Base-by-base conservation (phyloP, 2,888 invertebrate species). In the Nycteola revayana region DNA sequence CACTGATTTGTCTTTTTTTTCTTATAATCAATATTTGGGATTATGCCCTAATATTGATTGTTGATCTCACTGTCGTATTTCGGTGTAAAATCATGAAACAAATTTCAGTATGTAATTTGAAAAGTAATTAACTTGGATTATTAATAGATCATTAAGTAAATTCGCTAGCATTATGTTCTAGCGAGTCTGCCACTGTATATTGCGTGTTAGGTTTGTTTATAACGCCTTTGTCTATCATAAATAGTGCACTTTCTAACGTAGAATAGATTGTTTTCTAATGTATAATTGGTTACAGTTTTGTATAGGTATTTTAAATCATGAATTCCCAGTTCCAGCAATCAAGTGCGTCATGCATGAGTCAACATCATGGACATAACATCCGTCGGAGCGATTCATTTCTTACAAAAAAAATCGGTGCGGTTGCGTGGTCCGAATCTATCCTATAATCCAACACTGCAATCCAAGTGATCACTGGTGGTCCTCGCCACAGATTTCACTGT, bases 371-470 rank as follows among this genome's bases (percentile, higher is more conserved):
- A 78, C 83, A 78, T 70, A 70, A 79, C 77, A 77, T 83, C 80
- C 81, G 81, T 63, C 76, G 70, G 69, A 66, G 68, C 64, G 68
- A 61, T 78, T 73, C 32, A 71, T 77, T 75, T 78, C 78, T 82
- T 78, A 83, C 80, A 77, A 77, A 75, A n/a, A n/a, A 77, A 76
- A 60, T 59, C 65, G 68, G 66, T 67, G 66, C 61, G 59, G 62
- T 66, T 56, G 67, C 66, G 66, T 66, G 67, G 58, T 52, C 53
- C 68, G 61, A 65, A 60, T 65, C 69, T 68, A 77, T 81, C 76
- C 77, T 74, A 77, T 59, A 61, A 86, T 85, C 84, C 85, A 81
- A 79, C 87, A 88, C 87, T 88, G 87, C 87, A 88, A 88, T 88
- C 87, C 87, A 87, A 85, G 75, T 76, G 76, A 75, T 75, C 75